A percentile compares a stretch with the other conserved stretches of the same genome.
Conservation (phyloP, 2,113 vertebrate genomes). For the Camelus dromedarius region DNA sequence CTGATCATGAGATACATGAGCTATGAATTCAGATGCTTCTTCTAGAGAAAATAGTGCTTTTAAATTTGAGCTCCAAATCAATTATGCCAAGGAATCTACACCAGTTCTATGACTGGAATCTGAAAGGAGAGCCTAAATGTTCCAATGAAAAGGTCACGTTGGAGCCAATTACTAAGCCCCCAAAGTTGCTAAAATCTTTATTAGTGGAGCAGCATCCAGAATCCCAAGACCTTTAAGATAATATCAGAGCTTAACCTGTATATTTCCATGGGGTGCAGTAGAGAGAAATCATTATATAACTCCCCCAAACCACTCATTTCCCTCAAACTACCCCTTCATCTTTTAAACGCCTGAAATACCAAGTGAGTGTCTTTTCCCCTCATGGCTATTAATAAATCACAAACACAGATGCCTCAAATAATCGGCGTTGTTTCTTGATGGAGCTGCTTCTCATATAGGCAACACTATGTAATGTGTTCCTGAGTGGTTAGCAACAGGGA, state of each 20-base stretch:
- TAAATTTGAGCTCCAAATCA: constrained; percentile 69
- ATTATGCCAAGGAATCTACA: constrained; percentile 35
- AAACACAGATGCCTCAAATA: constrained; percentile 70
- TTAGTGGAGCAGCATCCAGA: constrained; percentile 23
- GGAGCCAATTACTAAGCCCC: constrained; percentile 26
- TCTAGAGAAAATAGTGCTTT: constrained; percentile 55
- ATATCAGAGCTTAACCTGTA: neutral
- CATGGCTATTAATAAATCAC: constrained; percentile 72
- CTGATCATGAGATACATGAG: constrained; percentile 41
- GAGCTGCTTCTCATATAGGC: constrained; percentile 20
- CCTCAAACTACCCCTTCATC: constrained; percentile 54
- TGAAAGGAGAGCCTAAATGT: constrained; percentile 59
- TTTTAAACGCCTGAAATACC: constrained; percentile 63
- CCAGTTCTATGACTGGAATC: constrained; percentile 52
- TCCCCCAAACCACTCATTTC: neutral
- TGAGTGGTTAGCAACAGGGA: neutral
- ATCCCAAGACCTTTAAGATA: constrained; percentile 36
- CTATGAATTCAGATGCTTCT: constrained; percentile 63
- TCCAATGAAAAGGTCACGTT: constrained; percentile 56
- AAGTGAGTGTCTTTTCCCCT: neutral
- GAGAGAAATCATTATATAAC: neutral
- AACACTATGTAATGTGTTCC: constrained; percentile 30
- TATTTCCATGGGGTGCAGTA: constrained; percentile 12
- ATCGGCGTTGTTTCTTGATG: constrained; percentile 34
- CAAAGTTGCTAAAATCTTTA: constrained; percentile 42